Percentiles rank a stretch among this genome's conserved stretches.
Conservation (phyloP, 2,113 vertebrate species). For the Apaloderma vittatum region DNA sequence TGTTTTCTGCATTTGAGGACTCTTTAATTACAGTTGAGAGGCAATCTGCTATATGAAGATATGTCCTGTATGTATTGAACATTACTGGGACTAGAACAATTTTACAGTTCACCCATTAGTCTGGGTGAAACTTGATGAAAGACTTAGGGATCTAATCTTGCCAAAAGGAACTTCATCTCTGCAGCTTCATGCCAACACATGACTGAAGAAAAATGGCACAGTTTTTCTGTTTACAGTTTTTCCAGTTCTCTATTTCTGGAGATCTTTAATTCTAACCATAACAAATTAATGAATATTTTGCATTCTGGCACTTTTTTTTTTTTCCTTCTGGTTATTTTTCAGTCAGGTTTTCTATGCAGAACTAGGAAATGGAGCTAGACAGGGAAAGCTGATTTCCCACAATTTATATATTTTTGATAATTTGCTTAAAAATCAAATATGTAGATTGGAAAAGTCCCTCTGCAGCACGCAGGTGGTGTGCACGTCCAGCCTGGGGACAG, state of each 20-base stretch:
- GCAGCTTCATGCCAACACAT: neutral
- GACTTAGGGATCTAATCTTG: neutral
- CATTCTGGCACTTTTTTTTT: neutral
- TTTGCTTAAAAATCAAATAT: neutral
- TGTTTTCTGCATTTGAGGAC: neutral
- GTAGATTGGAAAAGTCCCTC: neutral
- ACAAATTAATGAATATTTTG: neutral
- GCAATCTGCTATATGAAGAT: neutral
- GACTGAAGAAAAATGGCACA: neutral
- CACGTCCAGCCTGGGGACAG: fast-evolving
- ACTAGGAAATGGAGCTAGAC: neutral
- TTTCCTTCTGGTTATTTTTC: neutral
- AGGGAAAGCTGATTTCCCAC: neutral
- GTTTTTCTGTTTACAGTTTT: neutral
- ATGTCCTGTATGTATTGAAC: neutral
- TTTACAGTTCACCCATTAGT: neutral
- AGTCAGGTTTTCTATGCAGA: neutral
- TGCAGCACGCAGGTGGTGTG: neutral
- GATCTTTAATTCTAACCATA: neutral
- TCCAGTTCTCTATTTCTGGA: neutral
- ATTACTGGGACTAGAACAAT: neutral
- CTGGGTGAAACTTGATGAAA: neutral
- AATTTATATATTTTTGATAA: neutral
- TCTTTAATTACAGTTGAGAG: conserved; percentile 26
- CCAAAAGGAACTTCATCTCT: neutral